Evolutionary conservation across 2,888 invertebrate genomes (phyloP).

Genomic region (Sisyra nigra): DNA sequence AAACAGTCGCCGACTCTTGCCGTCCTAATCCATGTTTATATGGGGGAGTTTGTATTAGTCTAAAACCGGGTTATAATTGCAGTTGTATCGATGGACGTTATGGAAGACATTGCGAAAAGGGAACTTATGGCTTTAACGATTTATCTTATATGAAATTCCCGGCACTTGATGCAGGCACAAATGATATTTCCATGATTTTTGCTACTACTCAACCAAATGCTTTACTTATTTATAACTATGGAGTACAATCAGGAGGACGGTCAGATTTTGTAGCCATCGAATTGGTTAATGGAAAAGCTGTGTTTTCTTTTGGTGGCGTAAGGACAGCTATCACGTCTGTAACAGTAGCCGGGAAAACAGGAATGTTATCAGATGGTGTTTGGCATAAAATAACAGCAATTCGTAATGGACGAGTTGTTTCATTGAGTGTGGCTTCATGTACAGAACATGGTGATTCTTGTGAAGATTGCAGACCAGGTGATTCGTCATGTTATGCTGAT

Average conservation of each 20-base stretch:
- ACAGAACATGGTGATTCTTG: constrained; percentile 76
- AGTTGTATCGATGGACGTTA: constrained; percentile 78
- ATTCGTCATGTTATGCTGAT: constrained; percentile 66
- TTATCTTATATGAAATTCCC: constrained; percentile 83
- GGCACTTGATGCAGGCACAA: constrained; percentile 70
- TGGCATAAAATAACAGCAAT: constrained; percentile 90
- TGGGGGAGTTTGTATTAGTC: constrained; percentile 73
- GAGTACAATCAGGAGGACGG: constrained; percentile 70
- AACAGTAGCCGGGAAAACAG: constrained; percentile 42
- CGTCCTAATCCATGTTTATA: constrained; percentile 84
- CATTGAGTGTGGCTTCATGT: constrained; percentile 65
- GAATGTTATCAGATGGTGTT: constrained; percentile 63
- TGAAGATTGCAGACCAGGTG: constrained; percentile 72
- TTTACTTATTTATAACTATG: constrained; percentile 82
- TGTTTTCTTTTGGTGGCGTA: constrained; percentile 81
- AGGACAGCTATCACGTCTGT: constrained; percentile 76
- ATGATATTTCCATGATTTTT: constrained; percentile 81
- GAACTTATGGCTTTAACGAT: constrained; percentile 78
- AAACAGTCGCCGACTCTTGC: constrained; percentile 76
- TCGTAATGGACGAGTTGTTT: constrained; percentile 75
- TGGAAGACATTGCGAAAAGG: constrained; percentile 80
- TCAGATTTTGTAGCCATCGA: constrained; percentile 90
- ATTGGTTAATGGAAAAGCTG: constrained; percentile 63
- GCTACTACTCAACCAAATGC: constrained; percentile 78
- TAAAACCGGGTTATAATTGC: constrained; percentile 76